A percentile compares a stretch with the other conserved stretches of the same genome.
phyloP scores from a whole-genome alignment of 1,140 invertebrate species.

The Pogonognathellus flavescens region DNA sequence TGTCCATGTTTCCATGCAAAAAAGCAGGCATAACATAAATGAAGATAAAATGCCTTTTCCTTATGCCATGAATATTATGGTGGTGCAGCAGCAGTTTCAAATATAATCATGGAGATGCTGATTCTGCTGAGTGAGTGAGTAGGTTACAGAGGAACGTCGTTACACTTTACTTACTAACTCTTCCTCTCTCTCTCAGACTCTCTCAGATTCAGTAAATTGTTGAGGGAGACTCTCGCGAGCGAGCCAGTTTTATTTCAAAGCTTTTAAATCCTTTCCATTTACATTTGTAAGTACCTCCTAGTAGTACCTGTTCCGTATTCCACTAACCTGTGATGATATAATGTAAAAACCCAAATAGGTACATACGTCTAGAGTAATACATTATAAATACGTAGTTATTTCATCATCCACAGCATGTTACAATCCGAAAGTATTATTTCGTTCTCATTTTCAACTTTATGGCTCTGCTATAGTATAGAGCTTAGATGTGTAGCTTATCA shows the following conservation, averaged over 20 bases:
- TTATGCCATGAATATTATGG: constrained; percentile 17
- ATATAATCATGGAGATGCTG: constrained; percentile 10
- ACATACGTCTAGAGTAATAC: neutral
- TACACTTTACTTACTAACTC: too few species aligned
- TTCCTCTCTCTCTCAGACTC: neutral
- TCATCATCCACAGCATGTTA: constrained; percentile 29
- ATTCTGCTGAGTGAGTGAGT: neutral
- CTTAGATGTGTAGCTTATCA: constrained; percentile 24
- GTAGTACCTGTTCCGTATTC: neutral
- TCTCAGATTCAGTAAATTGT: neutral
- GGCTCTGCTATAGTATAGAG: too few species aligned
- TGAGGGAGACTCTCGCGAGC: neutral
- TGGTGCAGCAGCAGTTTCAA: neutral
- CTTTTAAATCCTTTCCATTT: constrained; percentile 31
- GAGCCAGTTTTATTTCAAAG: constrained; percentile 21
- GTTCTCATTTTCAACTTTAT: neutral
- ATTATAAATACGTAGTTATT: neutral
- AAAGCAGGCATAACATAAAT: constrained; percentile 10
- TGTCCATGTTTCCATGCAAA: neutral
- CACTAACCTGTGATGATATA: neutral
- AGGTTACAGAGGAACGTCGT: too few species aligned
- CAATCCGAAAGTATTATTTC: constrained; percentile 1
- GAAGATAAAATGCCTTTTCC: constrained; percentile 18
- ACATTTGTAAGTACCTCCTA: constrained; percentile 21
- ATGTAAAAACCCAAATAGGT: neutral